Base-by-base conservation (phyloP, 2,797 vertebrate genomes). In the Mus minutoides region DNA sequence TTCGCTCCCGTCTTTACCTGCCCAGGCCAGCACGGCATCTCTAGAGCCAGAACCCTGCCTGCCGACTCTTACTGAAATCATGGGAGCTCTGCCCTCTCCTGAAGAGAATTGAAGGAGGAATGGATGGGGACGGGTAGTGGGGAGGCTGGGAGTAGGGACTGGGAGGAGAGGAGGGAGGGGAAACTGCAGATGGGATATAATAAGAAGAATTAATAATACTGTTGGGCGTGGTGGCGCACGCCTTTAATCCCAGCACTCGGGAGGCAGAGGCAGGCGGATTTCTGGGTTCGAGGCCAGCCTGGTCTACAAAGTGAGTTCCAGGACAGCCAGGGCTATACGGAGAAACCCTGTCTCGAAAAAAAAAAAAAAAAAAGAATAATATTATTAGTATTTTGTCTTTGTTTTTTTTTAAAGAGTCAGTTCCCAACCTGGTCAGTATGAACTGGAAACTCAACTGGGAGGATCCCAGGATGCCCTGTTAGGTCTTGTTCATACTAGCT, bases 401-500 rank as follows among this genome's bases (percentile, higher is more conserved):
- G 46, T 7, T 11, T 62, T 64, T 64, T 67, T 67, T 67, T 67
- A 67, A 64, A 14, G 34, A 56, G 37, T 17, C 49, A 37, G 49
- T 40, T 93, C 58, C 69, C 56, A 91, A 40, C 67, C 24, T 79
- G 8, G 46, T 43, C 29, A 6, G 52, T n/a, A 86, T 34, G 14
- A 91, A 88, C 67, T 84, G 52, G n/a, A 87, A 90, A 91, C 31
- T 79, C 78, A 78, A 88, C 5, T 75, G 29, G 43, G 49, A 89
- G 69, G 46, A 84, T 9, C 69, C 69, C 60, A 91, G 58, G 82
- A 54, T 97, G 3, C 78, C 67, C 85, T 40, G 60, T 67, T 71
- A 95, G n/a, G 52, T 88, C 83, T 49, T 56, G 6, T 92, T 92
- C 52, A 3, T 49, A 29, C 75, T 64, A 46, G 16, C 16, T 88